A percentile compares a stretch with the other conserved stretches of the same genome.
Evolutionary conservation across 1,140 invertebrate genomes (phyloP).

Genomic region (Rhynchophorus ferrugineus): DNA sequence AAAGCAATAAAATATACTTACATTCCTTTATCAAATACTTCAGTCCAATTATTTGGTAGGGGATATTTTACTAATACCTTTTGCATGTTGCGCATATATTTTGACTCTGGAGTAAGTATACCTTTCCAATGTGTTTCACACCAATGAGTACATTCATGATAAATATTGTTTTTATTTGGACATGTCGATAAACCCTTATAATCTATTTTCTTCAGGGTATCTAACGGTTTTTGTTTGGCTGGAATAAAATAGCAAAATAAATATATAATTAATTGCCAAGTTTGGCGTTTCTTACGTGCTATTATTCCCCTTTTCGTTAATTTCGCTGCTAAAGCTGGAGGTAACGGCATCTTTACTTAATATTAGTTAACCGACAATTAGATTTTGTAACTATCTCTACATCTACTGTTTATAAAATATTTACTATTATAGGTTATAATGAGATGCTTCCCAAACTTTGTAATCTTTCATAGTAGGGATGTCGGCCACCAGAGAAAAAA

Average conservation of each 20-base stretch:
- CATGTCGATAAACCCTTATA: conserved; percentile 68
- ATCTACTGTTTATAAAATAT: too few species aligned
- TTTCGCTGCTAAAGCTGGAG: conserved; percentile 73
- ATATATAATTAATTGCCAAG: conserved; percentile 81
- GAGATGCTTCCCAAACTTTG: too few species aligned
- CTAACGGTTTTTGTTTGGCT: conserved; percentile 26
- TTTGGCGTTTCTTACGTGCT: conserved; percentile 36
- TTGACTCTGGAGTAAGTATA: conserved; percentile 59
- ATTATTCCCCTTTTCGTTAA: conserved; percentile 80
- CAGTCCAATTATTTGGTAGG: conserved; percentile 84
- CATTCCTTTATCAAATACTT: conserved; percentile 85
- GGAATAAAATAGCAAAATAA: conserved; percentile 31
- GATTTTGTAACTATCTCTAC: too few species aligned
- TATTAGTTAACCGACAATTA: too few species aligned
- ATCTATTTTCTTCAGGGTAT: conserved; percentile 43
- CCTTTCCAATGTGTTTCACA: conserved; percentile 87
- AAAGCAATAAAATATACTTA: conserved; percentile 38
- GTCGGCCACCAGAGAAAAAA: too few species aligned
- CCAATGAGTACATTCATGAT: conserved; percentile 84
- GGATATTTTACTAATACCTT: conserved; percentile 84
- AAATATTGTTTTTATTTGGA: conserved; percentile 94
- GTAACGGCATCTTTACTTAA: conserved; percentile 66
- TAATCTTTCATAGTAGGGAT: too few species aligned
- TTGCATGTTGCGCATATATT: conserved; percentile 66
- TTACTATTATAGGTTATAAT: too few species aligned